These are phyloP conservation scores for Lemur catta DNA, from an alignment of 2,797 vertebrate genomes.

Conservation along the genomic window DNA sequence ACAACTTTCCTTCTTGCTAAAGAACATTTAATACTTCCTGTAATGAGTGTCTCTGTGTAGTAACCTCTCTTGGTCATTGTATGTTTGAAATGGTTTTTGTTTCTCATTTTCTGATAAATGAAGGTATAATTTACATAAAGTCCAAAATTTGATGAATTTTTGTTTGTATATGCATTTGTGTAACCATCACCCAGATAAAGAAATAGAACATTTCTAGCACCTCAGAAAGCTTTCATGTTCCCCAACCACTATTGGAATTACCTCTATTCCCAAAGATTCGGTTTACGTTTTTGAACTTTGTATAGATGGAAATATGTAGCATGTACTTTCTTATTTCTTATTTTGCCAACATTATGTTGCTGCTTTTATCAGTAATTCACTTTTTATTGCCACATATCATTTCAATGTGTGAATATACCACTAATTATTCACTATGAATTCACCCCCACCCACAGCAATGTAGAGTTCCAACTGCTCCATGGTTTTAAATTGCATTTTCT, in stretches of 20 bases:
- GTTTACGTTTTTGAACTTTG: neutral
- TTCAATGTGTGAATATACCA: neutral
- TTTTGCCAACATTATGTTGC: neutral
- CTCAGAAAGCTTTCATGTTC: neutral
- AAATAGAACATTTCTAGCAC: neutral
- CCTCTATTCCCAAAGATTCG: neutral
- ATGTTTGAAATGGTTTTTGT: neutral
- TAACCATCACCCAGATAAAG: neutral
- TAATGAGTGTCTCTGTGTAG: neutral
- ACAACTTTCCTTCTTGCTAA: neutral
- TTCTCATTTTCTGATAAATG: neutral
- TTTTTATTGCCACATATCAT: neutral
- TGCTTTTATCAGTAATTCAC: neutral
- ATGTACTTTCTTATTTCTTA: neutral
- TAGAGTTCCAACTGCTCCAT: neutral
- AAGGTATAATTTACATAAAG: neutral
- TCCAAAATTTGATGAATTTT: neutral
- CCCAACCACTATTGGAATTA: neutral
- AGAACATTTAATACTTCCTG: neutral
- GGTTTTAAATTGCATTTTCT: neutral
- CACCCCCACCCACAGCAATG: neutral
- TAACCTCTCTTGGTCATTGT: neutral
- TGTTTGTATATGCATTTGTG: neutral
- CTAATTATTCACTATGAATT: neutral
- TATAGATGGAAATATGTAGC: neutral